Percentiles rank a stretch among this genome's conserved stretches.
These are phyloP conservation scores for Lysandra bellargus DNA, from an alignment of 2,888 invertebrate genomes.

Conservation along the genomic window DNA sequence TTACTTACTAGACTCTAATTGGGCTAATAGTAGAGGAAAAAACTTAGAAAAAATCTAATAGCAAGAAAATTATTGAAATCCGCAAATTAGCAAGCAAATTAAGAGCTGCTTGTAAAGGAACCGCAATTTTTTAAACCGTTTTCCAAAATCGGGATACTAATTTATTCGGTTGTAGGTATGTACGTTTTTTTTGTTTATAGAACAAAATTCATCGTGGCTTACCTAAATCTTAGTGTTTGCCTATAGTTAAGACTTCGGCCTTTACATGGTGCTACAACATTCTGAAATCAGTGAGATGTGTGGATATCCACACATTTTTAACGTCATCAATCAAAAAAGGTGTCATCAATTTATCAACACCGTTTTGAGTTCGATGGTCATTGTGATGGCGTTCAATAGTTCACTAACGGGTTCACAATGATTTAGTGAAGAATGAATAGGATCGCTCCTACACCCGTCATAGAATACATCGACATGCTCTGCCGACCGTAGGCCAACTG, in stretches of 20 bases:
- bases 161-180: no score
- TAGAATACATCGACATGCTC: not conserved
- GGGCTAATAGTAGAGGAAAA: not conserved
- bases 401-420: slow-evolving; percentile 3
- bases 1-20: not conserved
- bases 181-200: not conserved
- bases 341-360: slow-evolving; percentile 3
- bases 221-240: not conserved
- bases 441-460: not conserved
- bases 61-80: not conserved
- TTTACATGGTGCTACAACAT: no score
- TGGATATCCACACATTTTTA: no score
- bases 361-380: not conserved
- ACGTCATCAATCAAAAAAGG: not conserved
- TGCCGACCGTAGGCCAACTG: not conserved
- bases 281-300: no score
- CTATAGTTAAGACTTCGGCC: no score
- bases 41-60: not conserved
- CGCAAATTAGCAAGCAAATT: not conserved
- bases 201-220: not conserved
- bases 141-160: not conserved
- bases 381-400: not conserved
- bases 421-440: slow-evolving; percentile 11
- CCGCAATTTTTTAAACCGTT: not conserved
- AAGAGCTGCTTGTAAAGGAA: not conserved